phyloP scores from a whole-genome alignment of 2,797 vertebrate genomes.

The Labeo calbasu region DNA sequence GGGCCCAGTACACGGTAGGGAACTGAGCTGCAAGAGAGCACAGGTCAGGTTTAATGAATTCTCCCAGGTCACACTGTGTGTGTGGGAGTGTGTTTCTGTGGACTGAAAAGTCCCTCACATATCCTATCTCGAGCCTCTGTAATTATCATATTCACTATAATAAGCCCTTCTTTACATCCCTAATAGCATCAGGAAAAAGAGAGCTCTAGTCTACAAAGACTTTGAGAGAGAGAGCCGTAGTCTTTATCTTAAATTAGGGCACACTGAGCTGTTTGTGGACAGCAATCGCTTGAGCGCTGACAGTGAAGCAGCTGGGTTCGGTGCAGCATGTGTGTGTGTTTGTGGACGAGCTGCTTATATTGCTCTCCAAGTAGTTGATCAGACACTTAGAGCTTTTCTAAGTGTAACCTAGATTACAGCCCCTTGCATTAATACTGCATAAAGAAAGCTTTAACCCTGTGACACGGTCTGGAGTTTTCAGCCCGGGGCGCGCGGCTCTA shows the following conservation, averaged over 20 bases:
- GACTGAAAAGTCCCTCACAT: not conserved
- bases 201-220: slow-evolving; percentile 5
- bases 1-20: slow-evolving; percentile 32
- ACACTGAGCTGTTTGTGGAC: slow-evolving; percentile 8
- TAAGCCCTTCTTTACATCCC: slow-evolving; percentile 17
- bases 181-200: slow-evolving; percentile 24
- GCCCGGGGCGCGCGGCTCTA: not conserved
- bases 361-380: not conserved
- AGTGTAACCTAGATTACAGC: slow-evolving; percentile 30
- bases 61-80: slow-evolving; percentile 51
- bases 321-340: not conserved
- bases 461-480: slow-evolving; percentile 13
- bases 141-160: slow-evolving; percentile 32
- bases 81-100: slow-evolving; percentile 35
- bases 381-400: slow-evolving; percentile 24
- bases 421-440: slow-evolving; percentile 27
- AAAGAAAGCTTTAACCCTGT: slow-evolving; percentile 25
- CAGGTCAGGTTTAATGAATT: slow-evolving; percentile 62
- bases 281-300: slow-evolving; percentile 21
- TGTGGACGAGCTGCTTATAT: not conserved
- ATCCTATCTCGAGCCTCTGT: slow-evolving; percentile 12
- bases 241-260: slow-evolving; percentile 37
- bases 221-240: slow-evolving; percentile 3
- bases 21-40: slow-evolving; percentile 45
- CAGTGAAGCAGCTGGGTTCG: not conserved